phyloP scores from a whole-genome alignment of 1,140 invertebrate genomes.

The Diprion similis region DNA sequence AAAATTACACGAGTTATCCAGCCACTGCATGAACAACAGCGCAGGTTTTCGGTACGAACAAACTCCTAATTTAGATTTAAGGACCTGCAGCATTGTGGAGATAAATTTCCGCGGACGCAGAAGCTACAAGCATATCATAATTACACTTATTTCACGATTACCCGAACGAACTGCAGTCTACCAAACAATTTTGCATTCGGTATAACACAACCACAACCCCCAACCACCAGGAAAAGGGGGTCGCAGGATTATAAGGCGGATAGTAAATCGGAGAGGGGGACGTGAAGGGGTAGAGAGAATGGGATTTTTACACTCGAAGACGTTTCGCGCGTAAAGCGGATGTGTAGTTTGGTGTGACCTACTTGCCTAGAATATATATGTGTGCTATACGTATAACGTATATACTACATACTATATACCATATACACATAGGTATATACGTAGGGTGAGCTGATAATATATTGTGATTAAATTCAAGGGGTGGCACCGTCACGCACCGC shows the following conservation, averaged over 20 bases:
- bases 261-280: background rate
- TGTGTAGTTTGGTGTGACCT: constrained; percentile 2
- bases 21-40: too few species aligned
- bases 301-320: constrained; percentile 11
- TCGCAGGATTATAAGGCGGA: background rate
- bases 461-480: constrained; percentile 19
- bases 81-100: background rate
- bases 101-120: background rate
- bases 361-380: background rate
- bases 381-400: background rate
- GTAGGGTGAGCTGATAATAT: constrained; percentile 9
- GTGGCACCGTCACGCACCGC: constrained; percentile 14
- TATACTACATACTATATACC: background rate
- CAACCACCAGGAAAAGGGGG: background rate
- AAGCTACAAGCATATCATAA: background rate
- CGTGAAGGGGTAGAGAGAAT: background rate
- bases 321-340: background rate
- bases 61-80: too few species aligned
- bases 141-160: background rate
- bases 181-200: background rate
- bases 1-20: too few species aligned
- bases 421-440: background rate
- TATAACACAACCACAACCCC: background rate
- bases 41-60: too few species aligned
- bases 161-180: too few species aligned